A percentile compares a stretch with the other conserved stretches of the same genome.
phyloP scores from a whole-genome alignment of 2,113 vertebrate species.

The Ranitomeya imitator region DNA sequence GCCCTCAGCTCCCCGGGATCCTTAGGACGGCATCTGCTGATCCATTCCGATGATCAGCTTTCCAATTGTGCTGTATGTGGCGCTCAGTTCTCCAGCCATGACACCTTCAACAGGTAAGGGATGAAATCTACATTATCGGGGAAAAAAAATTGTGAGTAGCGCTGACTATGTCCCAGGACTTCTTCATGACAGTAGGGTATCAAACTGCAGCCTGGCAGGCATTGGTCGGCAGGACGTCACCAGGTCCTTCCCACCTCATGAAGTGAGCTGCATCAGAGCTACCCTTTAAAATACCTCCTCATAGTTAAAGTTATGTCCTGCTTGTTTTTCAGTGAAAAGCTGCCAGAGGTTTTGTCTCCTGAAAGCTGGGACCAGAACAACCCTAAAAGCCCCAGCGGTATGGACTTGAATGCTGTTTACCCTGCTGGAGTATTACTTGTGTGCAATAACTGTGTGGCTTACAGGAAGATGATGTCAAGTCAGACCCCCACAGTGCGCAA shows the following conservation, averaged over 20 bases:
- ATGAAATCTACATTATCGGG: no score
- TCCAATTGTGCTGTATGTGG: constrained; percentile 98
- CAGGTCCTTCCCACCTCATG: no score
- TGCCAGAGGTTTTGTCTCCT: constrained; percentile 86
- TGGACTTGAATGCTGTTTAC: constrained; percentile 82
- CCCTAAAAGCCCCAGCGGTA: constrained; percentile 71
- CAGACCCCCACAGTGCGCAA: constrained; percentile 81
- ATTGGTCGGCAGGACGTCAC: no score
- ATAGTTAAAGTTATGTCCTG: neutral
- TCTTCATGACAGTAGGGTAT: no score
- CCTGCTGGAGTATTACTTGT: constrained; percentile 91
- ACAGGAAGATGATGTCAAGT: constrained; percentile 85
- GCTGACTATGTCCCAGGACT: no score
- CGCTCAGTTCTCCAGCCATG: constrained; percentile 89
- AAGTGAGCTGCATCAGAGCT: no score
- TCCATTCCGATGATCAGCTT: constrained; percentile 94
- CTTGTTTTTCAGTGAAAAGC: constrained; percentile 82
- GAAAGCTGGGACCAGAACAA: constrained; percentile 72
- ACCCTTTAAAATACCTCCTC: no score
- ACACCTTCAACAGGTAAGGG: constrained; percentile 93
- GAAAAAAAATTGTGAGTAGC: no score
- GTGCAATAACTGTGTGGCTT: constrained; percentile 92
- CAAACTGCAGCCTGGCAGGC: no score
- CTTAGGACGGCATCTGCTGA: constrained; percentile 92
- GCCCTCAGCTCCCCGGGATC: constrained; percentile 95